Evolutionary conservation across 2,797 vertebrate genomes (phyloP).

Genomic region (Meriones psammophilus): DNA sequence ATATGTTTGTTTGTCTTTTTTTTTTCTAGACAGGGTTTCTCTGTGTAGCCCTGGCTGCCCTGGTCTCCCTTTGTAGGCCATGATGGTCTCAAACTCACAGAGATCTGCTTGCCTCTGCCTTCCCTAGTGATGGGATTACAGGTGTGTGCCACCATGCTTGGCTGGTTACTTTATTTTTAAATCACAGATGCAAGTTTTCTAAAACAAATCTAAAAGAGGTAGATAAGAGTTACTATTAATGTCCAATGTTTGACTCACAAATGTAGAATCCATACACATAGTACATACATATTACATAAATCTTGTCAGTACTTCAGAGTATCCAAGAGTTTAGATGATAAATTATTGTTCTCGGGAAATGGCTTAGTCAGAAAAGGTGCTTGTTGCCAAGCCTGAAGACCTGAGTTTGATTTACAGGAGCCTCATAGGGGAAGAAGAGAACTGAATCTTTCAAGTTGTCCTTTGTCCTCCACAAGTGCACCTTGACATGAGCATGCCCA

Average conservation of each 20-base stretch:
- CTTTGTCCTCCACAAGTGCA: background rate
- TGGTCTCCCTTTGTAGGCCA: too few species aligned
- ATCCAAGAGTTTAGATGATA: slow-evolving; percentile 34
- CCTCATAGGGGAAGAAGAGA: background rate
- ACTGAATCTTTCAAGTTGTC: background rate
- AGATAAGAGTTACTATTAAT: background rate
- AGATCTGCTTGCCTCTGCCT: too few species aligned
- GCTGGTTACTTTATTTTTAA: slow-evolving; percentile 19
- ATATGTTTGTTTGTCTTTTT: too few species aligned
- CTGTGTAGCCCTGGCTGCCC: too few species aligned
- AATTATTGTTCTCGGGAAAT: background rate
- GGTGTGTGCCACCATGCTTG: too few species aligned
- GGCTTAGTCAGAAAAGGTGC: background rate
- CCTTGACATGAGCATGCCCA: background rate
- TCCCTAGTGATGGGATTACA: too few species aligned
- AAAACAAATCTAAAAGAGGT: background rate
- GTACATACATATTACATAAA: background rate
- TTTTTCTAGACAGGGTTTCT: too few species aligned
- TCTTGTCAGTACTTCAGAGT: slow-evolving; percentile 1
- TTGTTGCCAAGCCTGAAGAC: background rate
- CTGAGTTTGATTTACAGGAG: background rate
- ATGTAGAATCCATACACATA: background rate
- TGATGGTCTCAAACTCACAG: too few species aligned
- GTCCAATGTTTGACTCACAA: background rate
- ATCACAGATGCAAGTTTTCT: slow-evolving; percentile 27